Evolutionary conservation across 2,113 vertebrate species (phyloP), one percentile per base, ranked within the genome.

Genomic region (Misgurnus mizolepis): DNA sequence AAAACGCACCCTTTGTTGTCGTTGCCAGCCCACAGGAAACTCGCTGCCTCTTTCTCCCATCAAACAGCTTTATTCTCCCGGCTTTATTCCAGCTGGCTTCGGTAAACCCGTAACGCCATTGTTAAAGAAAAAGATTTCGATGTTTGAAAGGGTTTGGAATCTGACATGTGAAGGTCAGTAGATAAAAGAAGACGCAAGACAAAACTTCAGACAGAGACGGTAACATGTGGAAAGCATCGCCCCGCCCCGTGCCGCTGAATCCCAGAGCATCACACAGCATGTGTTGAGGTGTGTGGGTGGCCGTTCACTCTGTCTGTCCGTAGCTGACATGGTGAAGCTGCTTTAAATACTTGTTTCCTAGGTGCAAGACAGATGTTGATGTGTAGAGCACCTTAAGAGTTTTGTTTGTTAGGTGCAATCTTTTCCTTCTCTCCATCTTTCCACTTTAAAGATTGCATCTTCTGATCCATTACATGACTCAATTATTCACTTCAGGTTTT

Each of bases 21-120:
- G 49, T 90, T 89, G 87, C 88, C 89, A 88, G 87, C 89, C 84
- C 86, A 89, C 83, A 84, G 89, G 85, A 91, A 90, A 83, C 88
- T 88, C 84, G 81, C 84, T 85, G 89, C 69, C 18, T 65, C 45
- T 61, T 34, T 64, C 53, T 60, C 66, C 80, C 41, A 62, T 78
- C 84, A 80, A 45, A 55, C n/a, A 41, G 53, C 45, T 58, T 71
- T 45, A 64, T 22, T 68, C 55, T 50, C 27, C 4, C 2, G 34
- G 65, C 50, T 58, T 60, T 72, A 58, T 53, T 67, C 56, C 27
- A 39, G 62, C 74, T 83, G 71, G 72, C 76, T 64, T 67, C 8
- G 39, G 60, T 67, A 78, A 82, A 73, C 78, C 79, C 22, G 27
- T 56, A 64, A 72, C 27, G 74, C 39, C 62, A 55, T 80, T 60